phyloP scores from a whole-genome alignment of 2,113 vertebrate species.

The Atrichornis clamosus region DNA sequence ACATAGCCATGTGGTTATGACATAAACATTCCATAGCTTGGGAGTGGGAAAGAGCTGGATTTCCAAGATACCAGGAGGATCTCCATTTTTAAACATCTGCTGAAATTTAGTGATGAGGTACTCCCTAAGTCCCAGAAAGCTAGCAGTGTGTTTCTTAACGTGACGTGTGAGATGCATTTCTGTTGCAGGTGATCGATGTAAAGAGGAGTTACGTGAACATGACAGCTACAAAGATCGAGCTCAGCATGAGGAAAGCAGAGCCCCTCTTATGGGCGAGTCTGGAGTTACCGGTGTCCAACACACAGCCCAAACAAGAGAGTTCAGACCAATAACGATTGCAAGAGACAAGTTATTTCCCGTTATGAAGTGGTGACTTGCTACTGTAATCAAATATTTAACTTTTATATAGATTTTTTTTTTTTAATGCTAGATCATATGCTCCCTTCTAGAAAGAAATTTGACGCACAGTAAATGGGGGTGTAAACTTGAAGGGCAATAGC shows the following conservation, averaged over 20 bases:
- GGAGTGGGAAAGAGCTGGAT: not conserved
- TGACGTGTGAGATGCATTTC: not conserved
- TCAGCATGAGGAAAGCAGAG: slow-evolving; percentile 92
- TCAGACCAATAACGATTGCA: slow-evolving; percentile 50
- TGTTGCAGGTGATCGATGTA: slow-evolving; percentile 87
- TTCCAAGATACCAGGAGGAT: not conserved
- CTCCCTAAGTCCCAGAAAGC: not conserved
- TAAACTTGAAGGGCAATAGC: not conserved
- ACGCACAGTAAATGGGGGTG: not conserved
- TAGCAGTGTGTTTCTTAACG: not conserved
- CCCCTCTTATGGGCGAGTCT: slow-evolving; percentile 90
- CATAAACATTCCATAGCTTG: not conserved
- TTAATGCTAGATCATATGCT: slow-evolving; percentile 38
- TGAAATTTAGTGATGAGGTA: not conserved
- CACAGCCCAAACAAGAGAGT: slow-evolving; percentile 69
- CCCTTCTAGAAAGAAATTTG: not conserved
- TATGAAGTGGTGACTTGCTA: slow-evolving; percentile 68
- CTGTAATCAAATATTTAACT: slow-evolving; percentile 60
- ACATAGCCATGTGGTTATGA: no score
- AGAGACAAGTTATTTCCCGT: not conserved
- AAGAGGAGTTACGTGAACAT: slow-evolving; percentile 89
- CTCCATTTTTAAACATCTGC: not conserved
- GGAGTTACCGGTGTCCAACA: slow-evolving; percentile 81
- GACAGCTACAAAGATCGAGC: slow-evolving; percentile 92
- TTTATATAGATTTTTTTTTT: slow-evolving; percentile 14